These are phyloP conservation scores for Sebastiscus albofasciatus DNA, from an alignment of 2,797 vertebrate species.

Conservation along the genomic window DNA sequence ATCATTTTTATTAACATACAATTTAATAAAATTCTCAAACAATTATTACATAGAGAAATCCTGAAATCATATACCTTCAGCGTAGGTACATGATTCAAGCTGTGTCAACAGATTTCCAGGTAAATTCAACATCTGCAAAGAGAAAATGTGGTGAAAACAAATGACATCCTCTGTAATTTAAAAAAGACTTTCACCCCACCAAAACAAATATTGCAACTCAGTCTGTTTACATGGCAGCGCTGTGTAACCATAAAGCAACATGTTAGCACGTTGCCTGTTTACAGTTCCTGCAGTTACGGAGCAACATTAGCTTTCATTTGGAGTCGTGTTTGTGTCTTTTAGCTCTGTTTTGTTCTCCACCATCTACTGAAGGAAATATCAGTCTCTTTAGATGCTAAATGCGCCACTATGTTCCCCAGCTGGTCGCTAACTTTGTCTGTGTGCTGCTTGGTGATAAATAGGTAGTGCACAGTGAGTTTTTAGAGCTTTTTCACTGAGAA, in stretches of 20 bases:
- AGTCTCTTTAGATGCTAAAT: too few relatives aligned
- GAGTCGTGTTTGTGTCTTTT: neutral
- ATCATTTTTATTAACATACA: neutral
- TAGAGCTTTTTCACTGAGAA: neutral
- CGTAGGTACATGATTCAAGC: neutral
- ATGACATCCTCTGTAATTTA: neutral
- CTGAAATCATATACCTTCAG: constrained; percentile 36
- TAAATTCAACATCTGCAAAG: constrained; percentile 65
- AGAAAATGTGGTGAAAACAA: neutral
- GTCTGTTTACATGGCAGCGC: neutral
- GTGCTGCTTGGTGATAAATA: neutral
- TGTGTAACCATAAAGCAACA: neutral
- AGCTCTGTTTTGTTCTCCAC: neutral
- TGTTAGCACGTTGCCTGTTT: neutral
- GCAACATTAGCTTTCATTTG: neutral
- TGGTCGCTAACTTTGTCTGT: too few relatives aligned
- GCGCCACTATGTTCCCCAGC: too few relatives aligned
- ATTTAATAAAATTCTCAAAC: neutral
- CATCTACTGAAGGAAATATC: neutral
- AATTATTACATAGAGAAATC: neutral
- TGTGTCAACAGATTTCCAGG: constrained; percentile 10
- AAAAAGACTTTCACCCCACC: neutral
- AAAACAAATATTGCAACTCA: neutral
- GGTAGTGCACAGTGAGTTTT: neutral
- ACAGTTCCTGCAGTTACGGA: neutral